phyloP scores from a whole-genome alignment of 2,888 invertebrate species.

The Crocallis elinguaria region DNA sequence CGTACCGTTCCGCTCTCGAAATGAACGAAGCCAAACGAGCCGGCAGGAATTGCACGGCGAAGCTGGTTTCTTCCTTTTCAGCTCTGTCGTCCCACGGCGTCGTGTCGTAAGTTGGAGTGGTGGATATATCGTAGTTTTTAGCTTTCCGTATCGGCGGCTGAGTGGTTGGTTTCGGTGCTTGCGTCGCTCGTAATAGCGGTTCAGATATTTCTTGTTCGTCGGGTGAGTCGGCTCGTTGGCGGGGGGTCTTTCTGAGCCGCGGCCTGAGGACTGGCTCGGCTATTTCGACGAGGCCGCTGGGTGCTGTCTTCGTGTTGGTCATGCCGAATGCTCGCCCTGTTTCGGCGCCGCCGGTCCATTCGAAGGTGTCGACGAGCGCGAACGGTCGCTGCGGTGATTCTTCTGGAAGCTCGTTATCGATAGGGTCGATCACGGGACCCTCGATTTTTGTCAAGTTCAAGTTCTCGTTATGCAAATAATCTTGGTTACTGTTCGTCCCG shows the following conservation, averaged over 20 bases:
- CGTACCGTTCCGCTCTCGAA: slow-evolving; percentile 92
- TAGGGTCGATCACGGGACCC: slow-evolving; percentile 53
- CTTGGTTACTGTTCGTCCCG: slow-evolving; percentile 49
- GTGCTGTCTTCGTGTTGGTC: slow-evolving; percentile 76
- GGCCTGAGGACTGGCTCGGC: slow-evolving; percentile 90
- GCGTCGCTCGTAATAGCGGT: slow-evolving; percentile 84
- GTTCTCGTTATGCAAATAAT: slow-evolving; percentile 53
- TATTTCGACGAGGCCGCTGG: slow-evolving; percentile 85
- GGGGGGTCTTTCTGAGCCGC: slow-evolving; percentile 82
- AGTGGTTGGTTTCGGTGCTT: slow-evolving; percentile 60
- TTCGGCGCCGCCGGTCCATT: slow-evolving; percentile 77
- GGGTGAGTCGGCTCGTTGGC: slow-evolving; percentile 77
- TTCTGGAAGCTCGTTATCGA: slow-evolving; percentile 76
- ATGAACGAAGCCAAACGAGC: slow-evolving; percentile 91
- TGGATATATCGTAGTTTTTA: slow-evolving; percentile 76
- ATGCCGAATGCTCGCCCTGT: slow-evolving; percentile 87
- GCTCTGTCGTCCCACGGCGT: slow-evolving; percentile 59
- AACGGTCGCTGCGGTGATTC: slow-evolving; percentile 68
- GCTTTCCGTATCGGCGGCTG: slow-evolving; percentile 66
- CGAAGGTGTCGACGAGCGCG: slow-evolving; percentile 74
- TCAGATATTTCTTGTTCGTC: slow-evolving; percentile 87
- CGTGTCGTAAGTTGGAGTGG: slow-evolving; percentile 69
- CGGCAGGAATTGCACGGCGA: slow-evolving; percentile 92
- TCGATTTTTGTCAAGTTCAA: slow-evolving; percentile 55
- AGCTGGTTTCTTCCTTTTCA: slow-evolving; percentile 70